Percentiles rank a stretch among this genome's conserved stretches.
Evolutionary conservation across 1,140 invertebrate species (phyloP).

Genomic region (Euschistus heros): DNA sequence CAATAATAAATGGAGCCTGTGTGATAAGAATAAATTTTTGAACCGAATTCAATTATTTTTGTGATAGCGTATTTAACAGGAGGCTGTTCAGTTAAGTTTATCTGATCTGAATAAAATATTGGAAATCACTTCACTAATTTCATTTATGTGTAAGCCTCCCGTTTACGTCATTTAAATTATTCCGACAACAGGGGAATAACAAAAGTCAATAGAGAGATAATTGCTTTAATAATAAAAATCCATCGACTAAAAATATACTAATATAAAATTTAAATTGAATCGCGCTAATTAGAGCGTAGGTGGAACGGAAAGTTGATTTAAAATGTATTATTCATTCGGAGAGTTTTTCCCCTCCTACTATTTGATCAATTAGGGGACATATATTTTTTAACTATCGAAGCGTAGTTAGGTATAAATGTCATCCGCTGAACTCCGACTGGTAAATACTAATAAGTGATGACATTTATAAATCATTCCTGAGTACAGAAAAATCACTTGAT

Average conservation of each 20-base stretch:
- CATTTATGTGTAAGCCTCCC: slow-evolving; percentile 1
- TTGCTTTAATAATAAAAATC: slow-evolving; percentile 1
- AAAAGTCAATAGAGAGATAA: neutral
- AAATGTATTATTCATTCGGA: neutral
- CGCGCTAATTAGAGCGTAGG: neutral
- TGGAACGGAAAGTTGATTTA: neutral
- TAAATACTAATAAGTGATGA: too few species aligned
- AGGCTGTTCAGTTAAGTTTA: neutral
- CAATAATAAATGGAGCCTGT: too few species aligned
- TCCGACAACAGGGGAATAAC: neutral
- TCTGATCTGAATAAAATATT: neutral
- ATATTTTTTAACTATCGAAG: too few species aligned
- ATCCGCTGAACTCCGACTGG: too few species aligned
- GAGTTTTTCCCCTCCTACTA: too few species aligned
- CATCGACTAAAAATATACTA: neutral
- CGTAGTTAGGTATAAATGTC: too few species aligned
- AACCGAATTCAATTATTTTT: neutral
- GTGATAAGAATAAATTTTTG: neutral
- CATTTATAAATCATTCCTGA: too few species aligned
- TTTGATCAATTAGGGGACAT: too few species aligned
- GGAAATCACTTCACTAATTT: neutral
- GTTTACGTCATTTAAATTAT: slow-evolving; percentile 7
- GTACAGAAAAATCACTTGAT: too few species aligned
- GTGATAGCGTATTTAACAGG: neutral
- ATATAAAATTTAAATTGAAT: neutral